phyloP scores from a whole-genome alignment of 2,113 vertebrate species.

The Chaetura pelagica region DNA sequence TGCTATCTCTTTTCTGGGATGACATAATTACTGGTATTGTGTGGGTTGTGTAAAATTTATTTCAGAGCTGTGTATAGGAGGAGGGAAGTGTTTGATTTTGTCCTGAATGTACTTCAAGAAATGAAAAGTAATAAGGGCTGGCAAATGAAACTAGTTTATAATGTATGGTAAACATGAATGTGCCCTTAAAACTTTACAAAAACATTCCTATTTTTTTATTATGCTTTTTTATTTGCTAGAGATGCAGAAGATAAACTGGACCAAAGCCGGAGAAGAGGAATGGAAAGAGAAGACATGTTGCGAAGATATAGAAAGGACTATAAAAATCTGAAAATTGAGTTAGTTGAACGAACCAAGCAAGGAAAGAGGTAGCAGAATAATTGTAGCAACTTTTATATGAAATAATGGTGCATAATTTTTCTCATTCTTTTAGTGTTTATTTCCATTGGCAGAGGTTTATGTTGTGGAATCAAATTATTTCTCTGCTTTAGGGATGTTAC shows the following conservation, averaged over 20 bases:
- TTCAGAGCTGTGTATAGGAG: neutral
- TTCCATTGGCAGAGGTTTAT: neutral
- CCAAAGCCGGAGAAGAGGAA: conserved; percentile 79
- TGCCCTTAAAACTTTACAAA: neutral
- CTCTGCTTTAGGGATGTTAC: neutral
- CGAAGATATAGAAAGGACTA: conserved; percentile 82
- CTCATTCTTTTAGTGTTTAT: neutral
- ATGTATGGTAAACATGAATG: neutral
- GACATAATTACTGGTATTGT: neutral
- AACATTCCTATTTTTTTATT: neutral
- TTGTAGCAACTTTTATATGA: neutral
- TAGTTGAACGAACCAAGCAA: conserved; percentile 78
- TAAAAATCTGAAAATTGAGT: conserved; percentile 80
- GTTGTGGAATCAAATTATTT: neutral
- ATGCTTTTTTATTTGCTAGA: conserved; percentile 74
- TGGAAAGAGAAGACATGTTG: conserved; percentile 80
- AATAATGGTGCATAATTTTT: neutral
- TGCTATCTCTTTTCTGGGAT: neutral
- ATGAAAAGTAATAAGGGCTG: neutral
- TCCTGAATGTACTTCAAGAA: neutral
- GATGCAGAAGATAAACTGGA: conserved; percentile 84
- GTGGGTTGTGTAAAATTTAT: neutral
- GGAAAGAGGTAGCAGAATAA: conserved; percentile 82
- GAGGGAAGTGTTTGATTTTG: neutral
- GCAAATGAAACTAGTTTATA: neutral